phyloP scores from a whole-genome alignment of 1,140 invertebrate genomes.

The Drosophila parvula region DNA sequence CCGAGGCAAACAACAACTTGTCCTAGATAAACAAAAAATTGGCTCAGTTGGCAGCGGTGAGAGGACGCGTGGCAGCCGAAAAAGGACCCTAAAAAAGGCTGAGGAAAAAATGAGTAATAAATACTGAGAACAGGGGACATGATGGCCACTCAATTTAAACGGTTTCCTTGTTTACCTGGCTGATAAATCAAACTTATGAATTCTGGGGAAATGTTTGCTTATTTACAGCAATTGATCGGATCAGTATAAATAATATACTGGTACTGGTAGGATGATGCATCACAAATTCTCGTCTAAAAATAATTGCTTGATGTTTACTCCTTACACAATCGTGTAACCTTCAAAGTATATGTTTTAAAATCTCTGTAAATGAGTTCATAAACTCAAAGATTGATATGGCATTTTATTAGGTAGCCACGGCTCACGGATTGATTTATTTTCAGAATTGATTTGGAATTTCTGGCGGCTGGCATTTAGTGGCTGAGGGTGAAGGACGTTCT shows the following conservation, averaged over 20 bases:
- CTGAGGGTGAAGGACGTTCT: conserved; percentile 76
- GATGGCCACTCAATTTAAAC: neutral
- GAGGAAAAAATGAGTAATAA: conserved; percentile 18
- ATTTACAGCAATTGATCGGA: conserved; percentile 16
- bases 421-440: conserved; percentile 32
- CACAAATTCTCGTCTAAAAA: conserved; percentile 18
- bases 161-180: conserved; percentile 8
- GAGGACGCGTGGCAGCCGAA: conserved; percentile 33
- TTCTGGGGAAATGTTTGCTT: neutral
- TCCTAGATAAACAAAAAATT: conserved; percentile 61
- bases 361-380: conserved; percentile 3
- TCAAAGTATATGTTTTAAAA: neutral
- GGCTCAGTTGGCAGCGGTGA: conserved; percentile 28
- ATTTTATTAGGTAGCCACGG: conserved; percentile 16
- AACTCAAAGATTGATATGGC: conserved; percentile 15
- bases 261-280: conserved; percentile 19
- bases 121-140: neutral
- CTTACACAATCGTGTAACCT: conserved; percentile 21
- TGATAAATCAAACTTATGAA: conserved; percentile 22
- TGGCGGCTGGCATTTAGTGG: conserved; percentile 52
- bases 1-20: conserved; percentile 42
- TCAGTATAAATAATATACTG: conserved; percentile 28
- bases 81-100: conserved; percentile 8
- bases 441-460: conserved; percentile 47
- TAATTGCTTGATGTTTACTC: conserved; percentile 13